phyloP scores from a whole-genome alignment of 2,888 invertebrate genomes.

The Ditula angustiorana region DNA sequence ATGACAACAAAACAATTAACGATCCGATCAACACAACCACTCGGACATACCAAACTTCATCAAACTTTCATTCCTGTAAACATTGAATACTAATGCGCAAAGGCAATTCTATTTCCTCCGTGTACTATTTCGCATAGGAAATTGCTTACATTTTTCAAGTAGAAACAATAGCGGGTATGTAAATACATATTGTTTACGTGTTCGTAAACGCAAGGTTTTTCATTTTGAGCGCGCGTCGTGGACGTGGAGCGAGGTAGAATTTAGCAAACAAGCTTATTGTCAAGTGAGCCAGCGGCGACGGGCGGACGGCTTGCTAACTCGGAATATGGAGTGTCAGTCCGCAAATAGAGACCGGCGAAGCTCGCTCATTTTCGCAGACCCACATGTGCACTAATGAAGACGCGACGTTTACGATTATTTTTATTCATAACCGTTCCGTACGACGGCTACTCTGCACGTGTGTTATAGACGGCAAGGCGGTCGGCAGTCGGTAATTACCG shows the following conservation, averaged over 20 bases:
- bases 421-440: conserved; percentile 55
- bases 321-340: conserved; percentile 58
- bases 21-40: conserved; percentile 20
- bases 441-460: conserved; percentile 43
- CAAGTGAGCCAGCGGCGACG: conserved; percentile 49
- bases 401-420: conserved; percentile 58
- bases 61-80: conserved; percentile 15
- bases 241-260: conserved; percentile 47
- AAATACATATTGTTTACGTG: conserved; percentile 56
- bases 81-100: conserved; percentile 1
- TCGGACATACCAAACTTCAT: conserved; percentile 13
- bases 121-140: conserved; percentile 57
- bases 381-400: conserved; percentile 67
- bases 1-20: conserved; percentile 34
- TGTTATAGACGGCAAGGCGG: conserved; percentile 32
- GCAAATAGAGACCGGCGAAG: conserved; percentile 54
- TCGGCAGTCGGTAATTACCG: conserved; percentile 39
- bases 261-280: conserved; percentile 63
- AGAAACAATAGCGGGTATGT: conserved; percentile 52
- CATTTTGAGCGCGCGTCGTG: conserved; percentile 22
- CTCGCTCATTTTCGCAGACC: conserved; percentile 53
- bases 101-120: conserved; percentile 12
- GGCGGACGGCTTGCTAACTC: conserved; percentile 51
- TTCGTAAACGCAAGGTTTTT: conserved; percentile 39
- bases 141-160: conserved; percentile 64